phyloP scores from a whole-genome alignment of 2,797 vertebrate species.

The Poliocrania exsul region DNA sequence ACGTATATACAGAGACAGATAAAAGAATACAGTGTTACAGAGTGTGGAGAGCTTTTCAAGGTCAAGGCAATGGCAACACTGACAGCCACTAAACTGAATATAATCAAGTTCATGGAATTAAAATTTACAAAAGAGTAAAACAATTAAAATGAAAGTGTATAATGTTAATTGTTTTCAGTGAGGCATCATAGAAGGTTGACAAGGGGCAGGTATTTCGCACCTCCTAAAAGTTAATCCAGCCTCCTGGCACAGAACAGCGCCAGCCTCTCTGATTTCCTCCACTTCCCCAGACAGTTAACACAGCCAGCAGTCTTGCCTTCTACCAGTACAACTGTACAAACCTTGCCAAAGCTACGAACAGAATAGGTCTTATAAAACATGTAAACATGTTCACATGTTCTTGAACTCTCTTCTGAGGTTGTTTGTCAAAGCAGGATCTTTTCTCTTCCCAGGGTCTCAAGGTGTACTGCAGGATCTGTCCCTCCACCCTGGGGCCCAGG shows the following conservation, averaged over 20 bases:
- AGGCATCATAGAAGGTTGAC: neutral
- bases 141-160: neutral
- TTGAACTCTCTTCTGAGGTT: neutral
- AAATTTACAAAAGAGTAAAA: neutral
- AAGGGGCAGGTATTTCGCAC: neutral
- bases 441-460: neutral
- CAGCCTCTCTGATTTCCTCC: neutral
- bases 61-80: neutral
- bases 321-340: neutral
- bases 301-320: neutral
- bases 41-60: neutral
- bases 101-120: neutral
- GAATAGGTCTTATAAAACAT: neutral
- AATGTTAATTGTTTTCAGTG: neutral
- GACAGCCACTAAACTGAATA: neutral
- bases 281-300: neutral
- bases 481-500: neutral
- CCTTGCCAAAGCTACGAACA: neutral
- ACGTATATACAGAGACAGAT: neutral
- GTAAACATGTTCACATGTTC: neutral
- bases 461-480: neutral
- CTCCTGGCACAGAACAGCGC: neutral
- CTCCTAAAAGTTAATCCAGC: neutral
- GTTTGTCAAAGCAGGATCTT: neutral
- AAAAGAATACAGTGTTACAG: neutral